A percentile compares a stretch with the other conserved stretches of the same genome.
Evolutionary conservation across 2,888 invertebrate genomes (phyloP).

Genomic region (Phymatocera aterrima): DNA sequence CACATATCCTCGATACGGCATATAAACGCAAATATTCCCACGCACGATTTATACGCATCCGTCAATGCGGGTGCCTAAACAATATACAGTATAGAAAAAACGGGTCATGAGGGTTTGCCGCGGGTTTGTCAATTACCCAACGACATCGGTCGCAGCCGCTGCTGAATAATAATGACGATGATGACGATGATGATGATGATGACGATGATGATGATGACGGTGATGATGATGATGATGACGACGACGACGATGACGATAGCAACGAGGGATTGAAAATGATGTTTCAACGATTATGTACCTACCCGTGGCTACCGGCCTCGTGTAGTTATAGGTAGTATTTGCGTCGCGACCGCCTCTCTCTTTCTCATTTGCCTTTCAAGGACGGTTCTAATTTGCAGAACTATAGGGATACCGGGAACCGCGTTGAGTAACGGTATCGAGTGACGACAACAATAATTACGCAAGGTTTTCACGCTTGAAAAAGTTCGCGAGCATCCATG

Average conservation of each 20-base stretch:
- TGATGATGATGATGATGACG: not conserved
- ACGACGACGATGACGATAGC: not conserved
- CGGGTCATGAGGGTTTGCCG: not conserved
- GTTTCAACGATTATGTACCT: slow-evolving; percentile 4
- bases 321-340: not conserved
- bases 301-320: slow-evolving; percentile 4
- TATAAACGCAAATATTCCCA: not conserved
- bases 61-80: not conserved
- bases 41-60: not conserved
- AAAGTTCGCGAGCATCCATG: slow-evolving; percentile 5
- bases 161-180: not conserved
- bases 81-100: not conserved
- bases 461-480: slow-evolving; percentile 4
- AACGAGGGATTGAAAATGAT: slow-evolving; percentile 7
- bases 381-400: slow-evolving; percentile 4
- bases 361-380: slow-evolving; percentile 9
- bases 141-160: not conserved
- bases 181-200: too few relatives aligned
- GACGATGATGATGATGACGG: not conserved
- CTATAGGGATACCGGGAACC: not conserved
- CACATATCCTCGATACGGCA: not conserved
- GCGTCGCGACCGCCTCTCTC: not conserved
- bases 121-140: slow-evolving; percentile 3
- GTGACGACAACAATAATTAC: slow-evolving; percentile 28
- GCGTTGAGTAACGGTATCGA: slow-evolving; percentile 16